Base-by-base conservation (phyloP, 2,797 vertebrate species). In the Acipenser ruthenus region DNA sequence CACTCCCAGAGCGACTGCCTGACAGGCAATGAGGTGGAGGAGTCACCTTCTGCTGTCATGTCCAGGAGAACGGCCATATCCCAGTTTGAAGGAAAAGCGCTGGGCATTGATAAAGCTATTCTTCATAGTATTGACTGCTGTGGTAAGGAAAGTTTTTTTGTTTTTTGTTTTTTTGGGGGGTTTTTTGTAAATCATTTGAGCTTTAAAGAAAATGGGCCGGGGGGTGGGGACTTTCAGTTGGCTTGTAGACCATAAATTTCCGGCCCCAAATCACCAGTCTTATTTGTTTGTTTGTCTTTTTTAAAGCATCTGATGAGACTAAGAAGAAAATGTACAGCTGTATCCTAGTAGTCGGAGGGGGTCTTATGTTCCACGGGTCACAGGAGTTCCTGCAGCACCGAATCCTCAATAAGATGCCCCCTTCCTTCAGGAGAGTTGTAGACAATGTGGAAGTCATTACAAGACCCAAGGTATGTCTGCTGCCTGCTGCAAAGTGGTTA, bases 271-370 rank as follows among this genome's bases (percentile, higher is more conserved):
- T 8, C 8, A 9, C 50, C 12, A 53, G 60, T 23, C 47, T 56
- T 49, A 67, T 65, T 6, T 52, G 4, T 1, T 63, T 7, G 10
- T 58, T 6, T 7, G 7, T 73, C 15, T 74, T 61, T 37, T 75
- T 79, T 82, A 50, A 84, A 99, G 97, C 91, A 7, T 97, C 97
- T 4, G 95, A 99, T 47, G 97, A 99, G 81, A 98, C 95, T 64
- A 99, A 99, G 75, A 93, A 95, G 71, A 99, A 99, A 81, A 99
- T 99, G 96, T 99, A 99, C 82, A 94, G 95, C 76, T 97, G 94
- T 72, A 94, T 99, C 78, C 86, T 99, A 78, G 93, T 99, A 4
- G 95, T 98, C 51, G 97, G 97, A 60, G 97, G 97, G 48, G 97
- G 97, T 5, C 84, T 99, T 50, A 92, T 97, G 92, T 99, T 97